Conservation (phyloP, 2,113 vertebrate genomes). For the Candoia aspera region DNA sequence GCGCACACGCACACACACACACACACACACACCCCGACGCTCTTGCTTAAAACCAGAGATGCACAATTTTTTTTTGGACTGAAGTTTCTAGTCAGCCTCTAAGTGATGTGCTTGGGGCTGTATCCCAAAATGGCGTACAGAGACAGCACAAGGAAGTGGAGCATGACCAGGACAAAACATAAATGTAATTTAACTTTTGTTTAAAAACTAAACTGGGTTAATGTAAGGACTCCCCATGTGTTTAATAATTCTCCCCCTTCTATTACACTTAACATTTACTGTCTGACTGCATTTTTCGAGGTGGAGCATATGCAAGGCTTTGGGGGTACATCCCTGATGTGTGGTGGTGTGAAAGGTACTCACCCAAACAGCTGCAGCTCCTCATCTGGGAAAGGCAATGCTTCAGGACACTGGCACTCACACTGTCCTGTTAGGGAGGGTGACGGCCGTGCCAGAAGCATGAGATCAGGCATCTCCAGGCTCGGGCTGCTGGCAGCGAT, state of each 20-base stretch:
- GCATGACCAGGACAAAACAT: background rate
- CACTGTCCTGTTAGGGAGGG: background rate
- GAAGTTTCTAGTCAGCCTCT: background rate
- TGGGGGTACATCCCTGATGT: background rate
- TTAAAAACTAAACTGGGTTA: background rate
- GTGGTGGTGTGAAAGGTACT: slow-evolving; percentile 12
- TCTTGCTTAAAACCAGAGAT: background rate
- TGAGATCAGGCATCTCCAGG: slow-evolving; percentile 65
- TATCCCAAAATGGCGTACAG: background rate
- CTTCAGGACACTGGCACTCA: background rate
- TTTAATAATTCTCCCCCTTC: background rate
- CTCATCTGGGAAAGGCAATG: background rate
- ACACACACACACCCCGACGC: background rate
- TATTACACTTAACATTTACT: background rate
- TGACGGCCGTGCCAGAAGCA: slow-evolving; percentile 66
- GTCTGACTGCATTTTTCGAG: background rate
- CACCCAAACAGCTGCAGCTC: slow-evolving; percentile 64
- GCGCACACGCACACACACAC: no score
- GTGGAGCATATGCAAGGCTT: background rate
- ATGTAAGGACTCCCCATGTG: background rate
- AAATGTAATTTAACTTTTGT: background rate
- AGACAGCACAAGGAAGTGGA: background rate
- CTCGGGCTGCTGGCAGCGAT: slow-evolving; percentile 65
- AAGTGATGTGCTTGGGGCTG: background rate
- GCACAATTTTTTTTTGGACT: background rate